Evolutionary conservation across 2,888 invertebrate genomes (phyloP), one percentile per base, ranked within the genome.

Genomic region (Phortica magna): DNA sequence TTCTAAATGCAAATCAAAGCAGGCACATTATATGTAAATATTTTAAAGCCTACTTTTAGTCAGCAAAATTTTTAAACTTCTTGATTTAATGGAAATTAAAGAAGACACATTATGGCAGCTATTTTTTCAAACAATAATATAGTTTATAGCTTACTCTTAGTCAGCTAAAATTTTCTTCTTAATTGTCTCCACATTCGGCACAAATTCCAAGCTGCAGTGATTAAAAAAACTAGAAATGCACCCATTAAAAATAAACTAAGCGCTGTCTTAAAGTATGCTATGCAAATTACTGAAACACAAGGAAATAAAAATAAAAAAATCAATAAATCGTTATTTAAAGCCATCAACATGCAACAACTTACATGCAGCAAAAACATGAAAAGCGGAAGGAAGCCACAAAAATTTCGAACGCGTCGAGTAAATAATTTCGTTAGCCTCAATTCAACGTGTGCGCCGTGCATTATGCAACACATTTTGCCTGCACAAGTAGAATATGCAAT

Each of bases 351-450:
- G 9, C 14, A 48, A 48, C 9, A 12, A 48, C 48, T 2, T 7
- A 17, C 19, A 22, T 22, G 22, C 61, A 12, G 7, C 22, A 14
- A 0, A 71, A 31, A 53, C 31, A 71, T 53, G 53, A 53, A 71
- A 71, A n/a, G 70, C 70, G 53, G 70, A 71, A 71, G 55, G 70
- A 71, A 71, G 70, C 70, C 70, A 55, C 39, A 55, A 22, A 31
- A 17, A 42, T 53, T 31, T 48, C n/a, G 6, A 55, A 7, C 6
- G 10, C 31, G 41, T 9, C 67, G 7, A 67, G 67, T 42, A 64
- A 64, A 39, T 19, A 19, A 61, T 67, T 67, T 61, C 19, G 61
- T 61, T 67, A 39, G 39, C 55, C 53, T 55, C 70, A 53, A 43
- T 71, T 70, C n/a, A 39, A 1, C n/a, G 65, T 14, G n/a, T 31